Percentiles rank a stretch among this genome's conserved stretches.
Evolutionary conservation across 2,113 vertebrate genomes (phyloP).

Genomic region (Phrynosoma platyrhinos): DNA sequence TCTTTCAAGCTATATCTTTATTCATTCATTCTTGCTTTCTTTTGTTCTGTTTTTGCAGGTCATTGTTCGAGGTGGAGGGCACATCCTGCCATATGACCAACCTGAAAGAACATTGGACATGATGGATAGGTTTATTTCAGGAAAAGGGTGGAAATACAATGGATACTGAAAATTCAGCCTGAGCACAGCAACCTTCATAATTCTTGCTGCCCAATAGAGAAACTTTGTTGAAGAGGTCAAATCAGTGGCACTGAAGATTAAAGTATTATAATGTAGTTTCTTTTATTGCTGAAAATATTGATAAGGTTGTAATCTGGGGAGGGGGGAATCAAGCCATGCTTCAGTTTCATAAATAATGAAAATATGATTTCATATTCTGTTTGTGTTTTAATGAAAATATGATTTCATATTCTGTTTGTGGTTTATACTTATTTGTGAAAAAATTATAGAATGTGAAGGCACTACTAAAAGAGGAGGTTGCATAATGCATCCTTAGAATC

Average conservation of each 20-base stretch:
- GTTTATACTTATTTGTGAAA: neutral
- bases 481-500: neutral
- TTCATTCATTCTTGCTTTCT: neutral
- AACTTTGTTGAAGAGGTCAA: neutral
- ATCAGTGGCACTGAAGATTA: neutral
- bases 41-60: constrained; percentile 70
- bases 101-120: constrained; percentile 85
- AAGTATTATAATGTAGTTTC: neutral
- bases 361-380: neutral
- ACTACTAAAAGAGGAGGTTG: neutral
- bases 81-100: constrained; percentile 85
- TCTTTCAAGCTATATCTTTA: neutral
- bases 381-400: neutral
- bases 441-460: neutral
- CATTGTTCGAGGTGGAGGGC: constrained; percentile 85
- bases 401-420: neutral
- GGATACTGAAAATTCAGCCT: constrained; percentile 20
- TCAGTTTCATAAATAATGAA: neutral
- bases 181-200: constrained; percentile 1
- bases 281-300: neutral
- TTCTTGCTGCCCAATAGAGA: neutral
- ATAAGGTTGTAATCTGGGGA: no score
- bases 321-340: neutral
- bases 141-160: constrained; percentile 66
- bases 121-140: constrained; percentile 88